These are phyloP conservation scores for Rhodinocichla rosea DNA, from an alignment of 2,113 vertebrate species.

Conservation along the genomic window DNA sequence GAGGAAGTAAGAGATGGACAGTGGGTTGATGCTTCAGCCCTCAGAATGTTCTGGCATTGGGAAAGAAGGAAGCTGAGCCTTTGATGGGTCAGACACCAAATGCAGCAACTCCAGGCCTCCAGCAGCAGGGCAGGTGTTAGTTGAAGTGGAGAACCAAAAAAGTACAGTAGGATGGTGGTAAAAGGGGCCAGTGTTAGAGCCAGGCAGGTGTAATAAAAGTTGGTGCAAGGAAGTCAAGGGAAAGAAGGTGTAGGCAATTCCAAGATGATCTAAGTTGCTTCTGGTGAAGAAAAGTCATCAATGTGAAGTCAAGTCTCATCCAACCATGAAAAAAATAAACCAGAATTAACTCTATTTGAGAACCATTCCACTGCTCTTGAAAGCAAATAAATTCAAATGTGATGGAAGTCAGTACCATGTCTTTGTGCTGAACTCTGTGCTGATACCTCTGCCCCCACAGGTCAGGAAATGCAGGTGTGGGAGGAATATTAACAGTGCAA, in stretches of 20 bases:
- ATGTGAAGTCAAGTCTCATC: not conserved
- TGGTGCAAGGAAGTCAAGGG: not conserved
- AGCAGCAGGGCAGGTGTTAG: not conserved
- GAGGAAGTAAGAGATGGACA: not conserved
- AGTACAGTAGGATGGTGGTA: not conserved
- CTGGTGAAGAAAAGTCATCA: not conserved
- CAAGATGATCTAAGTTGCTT: not conserved
- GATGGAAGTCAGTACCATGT: not conserved
- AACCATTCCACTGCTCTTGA: not conserved
- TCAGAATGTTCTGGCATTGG: not conserved
- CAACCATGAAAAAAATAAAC: not conserved
- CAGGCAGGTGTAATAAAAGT: not conserved
- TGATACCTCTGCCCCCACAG: not conserved
- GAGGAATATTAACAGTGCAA: not conserved
- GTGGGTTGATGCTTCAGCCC: not conserved
- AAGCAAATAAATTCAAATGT: not conserved
- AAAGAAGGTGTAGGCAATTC: not conserved
- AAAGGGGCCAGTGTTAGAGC: not conserved
- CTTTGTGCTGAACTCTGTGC: not conserved
- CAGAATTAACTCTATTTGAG: slow-evolving; percentile 1
- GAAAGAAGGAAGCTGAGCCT: not conserved
- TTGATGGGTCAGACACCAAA: not conserved
- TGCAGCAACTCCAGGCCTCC: not conserved
- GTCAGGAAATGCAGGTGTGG: not conserved
- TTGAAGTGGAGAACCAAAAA: not conserved